Evolutionary conservation across 2,113 vertebrate genomes (phyloP).

Genomic region (Seriola quinqueradiata): DNA sequence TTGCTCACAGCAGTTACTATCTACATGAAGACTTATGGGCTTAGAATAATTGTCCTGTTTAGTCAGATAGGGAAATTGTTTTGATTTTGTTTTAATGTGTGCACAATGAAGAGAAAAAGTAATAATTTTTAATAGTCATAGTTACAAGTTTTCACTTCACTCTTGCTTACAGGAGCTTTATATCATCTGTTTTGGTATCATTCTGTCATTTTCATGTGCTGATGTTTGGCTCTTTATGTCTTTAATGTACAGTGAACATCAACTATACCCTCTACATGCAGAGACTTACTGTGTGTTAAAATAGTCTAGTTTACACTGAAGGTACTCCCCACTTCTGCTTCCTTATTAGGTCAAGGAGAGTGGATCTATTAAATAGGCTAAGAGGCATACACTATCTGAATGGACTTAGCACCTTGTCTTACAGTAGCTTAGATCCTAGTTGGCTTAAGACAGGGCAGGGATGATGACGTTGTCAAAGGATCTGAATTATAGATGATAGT

Average conservation of each 20-base stretch:
- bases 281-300: slow-evolving; percentile 3
- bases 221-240: neutral
- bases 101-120: neutral
- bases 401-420: slow-evolving; percentile 47
- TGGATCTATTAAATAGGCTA: slow-evolving; percentile 61
- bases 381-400: slow-evolving; percentile 50
- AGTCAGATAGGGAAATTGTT: neutral
- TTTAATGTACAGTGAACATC: slow-evolving; percentile 1
- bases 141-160: slow-evolving; percentile 4
- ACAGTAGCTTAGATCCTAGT: slow-evolving; percentile 61
- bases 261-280: neutral
- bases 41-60: neutral
- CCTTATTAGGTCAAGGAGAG: slow-evolving; percentile 69
- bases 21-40: neutral
- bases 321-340: slow-evolving; percentile 36
- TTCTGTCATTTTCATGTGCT: neutral
- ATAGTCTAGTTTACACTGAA: neutral
- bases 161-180: neutral
- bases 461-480: slow-evolving; percentile 63
- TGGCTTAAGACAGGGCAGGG: slow-evolving; percentile 66
- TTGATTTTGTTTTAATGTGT: neutral
- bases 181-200: neutral
- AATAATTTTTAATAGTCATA: neutral
- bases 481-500: slow-evolving; percentile 77
- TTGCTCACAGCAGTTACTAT: neutral